Percentiles rank a stretch among this genome's conserved stretches.
phyloP scores from a whole-genome alignment of 2,888 invertebrate species.

The Penaeus monodon region DNA sequence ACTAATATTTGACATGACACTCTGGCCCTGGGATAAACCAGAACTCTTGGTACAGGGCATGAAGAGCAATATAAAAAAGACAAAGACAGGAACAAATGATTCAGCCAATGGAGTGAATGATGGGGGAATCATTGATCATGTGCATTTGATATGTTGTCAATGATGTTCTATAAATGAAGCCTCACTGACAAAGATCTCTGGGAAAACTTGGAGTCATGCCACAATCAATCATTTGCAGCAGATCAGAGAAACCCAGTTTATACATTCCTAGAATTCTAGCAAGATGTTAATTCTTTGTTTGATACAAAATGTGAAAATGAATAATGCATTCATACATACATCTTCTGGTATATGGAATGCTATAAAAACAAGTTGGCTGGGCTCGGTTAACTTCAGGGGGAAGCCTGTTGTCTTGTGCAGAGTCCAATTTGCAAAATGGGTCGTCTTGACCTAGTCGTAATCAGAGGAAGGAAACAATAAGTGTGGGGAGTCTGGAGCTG shows the following conservation, averaged over 20 bases:
- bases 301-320: slow-evolving; percentile 62
- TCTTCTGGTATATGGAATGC: slow-evolving; percentile 62
- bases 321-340: slow-evolving; percentile 61
- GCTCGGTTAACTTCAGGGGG: slow-evolving; percentile 41
- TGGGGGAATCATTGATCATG: slow-evolving; percentile 11
- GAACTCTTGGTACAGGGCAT: slow-evolving; percentile 39
- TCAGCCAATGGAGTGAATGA: slow-evolving; percentile 27
- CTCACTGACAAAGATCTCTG: slow-evolving; percentile 5
- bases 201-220: not conserved
- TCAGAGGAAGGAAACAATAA: slow-evolving; percentile 19
- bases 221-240: slow-evolving; percentile 21
- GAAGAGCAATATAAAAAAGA: slow-evolving; percentile 23
- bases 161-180: not conserved
- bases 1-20: slow-evolving; percentile 28
- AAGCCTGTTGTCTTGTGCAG: slow-evolving; percentile 34
- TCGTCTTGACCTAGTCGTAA: slow-evolving; percentile 9
- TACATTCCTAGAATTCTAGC: slow-evolving; percentile 38
- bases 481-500: slow-evolving; percentile 21
- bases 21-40: slow-evolving; percentile 56
- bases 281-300: slow-evolving; percentile 51
- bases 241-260: slow-evolving; percentile 51
- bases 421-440: slow-evolving; percentile 12
- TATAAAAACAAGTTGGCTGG: slow-evolving; percentile 58
- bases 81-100: slow-evolving; percentile 16
- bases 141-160: slow-evolving; percentile 4